phyloP scores from a whole-genome alignment of 2,888 invertebrate species.

The Drosophila sordidapex region DNA sequence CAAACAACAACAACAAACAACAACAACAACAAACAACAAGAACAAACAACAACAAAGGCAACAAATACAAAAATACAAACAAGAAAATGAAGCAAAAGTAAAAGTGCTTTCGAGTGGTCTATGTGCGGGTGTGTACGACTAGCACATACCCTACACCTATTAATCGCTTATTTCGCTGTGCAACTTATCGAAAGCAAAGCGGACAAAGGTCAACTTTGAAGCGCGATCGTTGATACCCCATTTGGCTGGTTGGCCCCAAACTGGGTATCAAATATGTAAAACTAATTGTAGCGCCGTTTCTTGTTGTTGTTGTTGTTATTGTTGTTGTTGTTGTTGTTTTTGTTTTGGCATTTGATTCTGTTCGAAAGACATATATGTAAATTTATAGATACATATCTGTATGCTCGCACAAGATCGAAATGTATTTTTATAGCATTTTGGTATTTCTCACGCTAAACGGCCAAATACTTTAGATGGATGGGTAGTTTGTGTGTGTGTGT shows the following conservation, averaged over 20 bases:
- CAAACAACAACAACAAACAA: conserved; percentile 2
- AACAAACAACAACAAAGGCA: not conserved
- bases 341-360: conserved; percentile 33
- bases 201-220: not conserved
- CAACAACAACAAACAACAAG: not conserved
- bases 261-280: conserved; percentile 7
- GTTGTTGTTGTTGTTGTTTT: not conserved
- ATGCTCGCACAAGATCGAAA: conserved; percentile 11
- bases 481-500: not conserved
- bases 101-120: conserved; percentile 20
- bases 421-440: conserved; percentile 25
- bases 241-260: not conserved
- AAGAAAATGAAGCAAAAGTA: conserved; percentile 17
- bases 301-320: too few species aligned
- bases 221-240: conserved; percentile 4
- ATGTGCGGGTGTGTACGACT: not conserved
- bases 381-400: conserved; percentile 2
- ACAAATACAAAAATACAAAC: not conserved
- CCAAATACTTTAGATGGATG: not conserved
- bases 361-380: conserved; percentile 16
- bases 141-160: conserved; percentile 17
- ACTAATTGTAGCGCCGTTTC: conserved; percentile 25
- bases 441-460: conserved; percentile 3
- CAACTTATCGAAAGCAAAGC: not conserved
- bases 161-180: not conserved